Conservation (phyloP, 2,888 invertebrate species). For the Eristalis tenax region DNA sequence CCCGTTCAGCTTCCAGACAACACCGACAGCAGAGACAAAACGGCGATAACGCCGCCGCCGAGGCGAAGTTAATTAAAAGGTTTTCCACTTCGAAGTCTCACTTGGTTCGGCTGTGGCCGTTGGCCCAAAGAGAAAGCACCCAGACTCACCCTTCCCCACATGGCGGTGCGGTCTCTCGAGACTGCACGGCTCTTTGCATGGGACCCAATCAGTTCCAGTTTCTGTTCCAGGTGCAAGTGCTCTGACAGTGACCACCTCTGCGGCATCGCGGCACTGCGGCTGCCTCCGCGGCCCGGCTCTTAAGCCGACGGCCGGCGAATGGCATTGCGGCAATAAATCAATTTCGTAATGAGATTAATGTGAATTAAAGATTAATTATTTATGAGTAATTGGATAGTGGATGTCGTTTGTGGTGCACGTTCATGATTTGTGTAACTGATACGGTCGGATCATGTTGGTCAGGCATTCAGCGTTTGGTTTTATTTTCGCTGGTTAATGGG, state of each 20-base stretch:
- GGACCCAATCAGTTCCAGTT: conserved; percentile 46
- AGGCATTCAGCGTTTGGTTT: conserved; percentile 15
- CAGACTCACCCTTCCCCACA: conserved; percentile 46
- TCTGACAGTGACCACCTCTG: conserved; percentile 6
- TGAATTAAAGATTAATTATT: conserved; percentile 72
- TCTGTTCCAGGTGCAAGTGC: background rate
- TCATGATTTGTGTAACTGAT: conserved; percentile 71
- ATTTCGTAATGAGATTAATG: conserved; percentile 71
- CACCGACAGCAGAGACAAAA: conserved; percentile 40
- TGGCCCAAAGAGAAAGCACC: conserved; percentile 63
- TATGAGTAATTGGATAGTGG: conserved; percentile 72
- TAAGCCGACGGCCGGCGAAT: conserved; percentile 58
- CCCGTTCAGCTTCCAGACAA: conserved; percentile 19
- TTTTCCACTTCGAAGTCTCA: conserved; percentile 49
- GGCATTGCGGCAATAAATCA: conserved; percentile 69
- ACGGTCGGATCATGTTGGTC: conserved; percentile 54
- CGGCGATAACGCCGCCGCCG: conserved; percentile 44
- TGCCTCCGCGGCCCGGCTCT: background rate
- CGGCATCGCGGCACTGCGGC: background rate
- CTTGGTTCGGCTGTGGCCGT: background rate
- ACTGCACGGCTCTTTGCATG: conserved; percentile 60
- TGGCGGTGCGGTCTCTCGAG: conserved; percentile 23
- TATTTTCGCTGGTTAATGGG: background rate
- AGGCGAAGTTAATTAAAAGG: conserved; percentile 72
- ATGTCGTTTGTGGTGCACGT: conserved; percentile 68